Base-by-base conservation (phyloP, 2,888 invertebrate species). In the Tiliacea aurago region DNA sequence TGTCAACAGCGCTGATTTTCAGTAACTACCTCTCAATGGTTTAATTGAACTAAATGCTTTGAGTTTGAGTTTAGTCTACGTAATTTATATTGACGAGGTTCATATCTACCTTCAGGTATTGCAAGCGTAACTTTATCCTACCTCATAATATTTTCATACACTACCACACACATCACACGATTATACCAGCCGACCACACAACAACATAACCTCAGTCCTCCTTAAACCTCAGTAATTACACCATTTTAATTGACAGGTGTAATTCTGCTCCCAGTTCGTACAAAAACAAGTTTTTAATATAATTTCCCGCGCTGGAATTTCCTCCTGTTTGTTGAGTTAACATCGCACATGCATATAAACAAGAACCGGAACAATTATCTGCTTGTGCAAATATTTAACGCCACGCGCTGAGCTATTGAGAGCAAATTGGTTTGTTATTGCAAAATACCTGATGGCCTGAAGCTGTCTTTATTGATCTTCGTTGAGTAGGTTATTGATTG, bases 261-360 rank as follows among this genome's bases (percentile, higher is more conserved):
- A n/a, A 47, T 70, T 43, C 20, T 43, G 61, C 33, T 70, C 75
- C 49, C 70, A 61, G 47, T 70, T 11, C 15, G 28, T 23, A 20
- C 33, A 49, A 70, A 70, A 78, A 78, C 61, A 55, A 43, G 79
- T 78, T 76, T 63, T 78, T 62, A 71, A 49, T 78, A 76, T 62
- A 1, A 70, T 76, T 69, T 51, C n/a, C 11, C 1, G 9, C 43
- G 0, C 49, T 71, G 79, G 79, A 58, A 76, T 76, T 79, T 62
- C 59, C 78, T 72, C 58, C 47, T 23, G 73, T 72, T 53, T n/a
- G 63, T 51, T 79, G 51, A 56, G 47, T 64, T 53, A 43, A 43
- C 80, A 64, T 41, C n/a, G 6, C 33, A 23, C 37, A 49, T 45
- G 45, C 37, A 51, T 53, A 58, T 63, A 63, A 62, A 79, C 41